Evolutionary conservation across 2,888 invertebrate genomes (phyloP).

Genomic region (Labia minor): DNA sequence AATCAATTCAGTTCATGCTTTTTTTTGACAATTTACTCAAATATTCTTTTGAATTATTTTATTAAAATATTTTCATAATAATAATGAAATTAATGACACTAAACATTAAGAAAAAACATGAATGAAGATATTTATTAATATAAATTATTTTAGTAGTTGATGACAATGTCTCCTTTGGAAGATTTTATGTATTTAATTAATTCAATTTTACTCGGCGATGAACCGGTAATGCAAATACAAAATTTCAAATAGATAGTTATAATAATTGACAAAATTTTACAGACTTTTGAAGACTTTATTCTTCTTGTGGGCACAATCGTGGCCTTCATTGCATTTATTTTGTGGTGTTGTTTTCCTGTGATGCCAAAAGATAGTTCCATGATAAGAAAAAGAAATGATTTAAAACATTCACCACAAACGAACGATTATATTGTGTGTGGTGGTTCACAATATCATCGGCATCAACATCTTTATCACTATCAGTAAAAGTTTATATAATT

Average conservation of each 20-base stretch:
- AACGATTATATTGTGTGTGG: neutral
- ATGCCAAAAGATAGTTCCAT: slow-evolving; percentile 38
- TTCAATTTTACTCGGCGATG: slow-evolving; percentile 48
- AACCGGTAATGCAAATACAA: slow-evolving; percentile 40
- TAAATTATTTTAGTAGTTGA: neutral
- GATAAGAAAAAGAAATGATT: neutral
- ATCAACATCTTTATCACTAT: neutral
- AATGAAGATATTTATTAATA: no score
- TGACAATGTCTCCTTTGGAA: slow-evolving; percentile 46
- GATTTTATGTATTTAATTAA: slow-evolving; percentile 49
- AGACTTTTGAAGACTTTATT: slow-evolving; percentile 53
- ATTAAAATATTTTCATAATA: no score
- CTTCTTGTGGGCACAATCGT: slow-evolving; percentile 49
- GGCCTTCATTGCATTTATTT: slow-evolving; percentile 50
- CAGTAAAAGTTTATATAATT: no score
- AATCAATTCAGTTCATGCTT: no score
- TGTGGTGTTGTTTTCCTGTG: slow-evolving; percentile 54
- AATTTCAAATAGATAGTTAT: no score
- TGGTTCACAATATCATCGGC: neutral
- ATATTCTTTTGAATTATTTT: no score
- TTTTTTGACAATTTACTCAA: no score
- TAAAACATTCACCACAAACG: neutral
- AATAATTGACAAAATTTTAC: slow-evolving; percentile 23
- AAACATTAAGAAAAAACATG: no score
- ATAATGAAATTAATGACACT: no score